Evolutionary conservation across 2,888 invertebrate species (phyloP), one percentile per base, ranked within the genome.

Genomic region (Pristionchus fissidentatus): DNA sequence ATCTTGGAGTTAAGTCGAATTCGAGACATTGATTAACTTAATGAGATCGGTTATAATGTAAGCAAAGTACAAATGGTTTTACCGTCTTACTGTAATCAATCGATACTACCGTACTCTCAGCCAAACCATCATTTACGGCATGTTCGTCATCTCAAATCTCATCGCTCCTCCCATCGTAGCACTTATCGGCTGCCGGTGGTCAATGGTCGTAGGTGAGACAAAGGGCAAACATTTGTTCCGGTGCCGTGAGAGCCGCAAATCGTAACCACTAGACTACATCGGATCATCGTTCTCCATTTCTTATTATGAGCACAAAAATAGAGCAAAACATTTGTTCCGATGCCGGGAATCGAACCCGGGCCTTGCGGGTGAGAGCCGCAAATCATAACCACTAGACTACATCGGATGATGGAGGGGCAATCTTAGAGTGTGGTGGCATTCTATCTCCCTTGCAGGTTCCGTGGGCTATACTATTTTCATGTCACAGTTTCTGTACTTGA

Each of bases 241-340:
- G 78, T 87, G 88, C 88, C 87, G 88, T 88, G 88, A 88, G 88
- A 88, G 88, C 88, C 88, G 79, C 85, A 85, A 88, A 88, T 88
- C 87, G 85, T 88, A 88, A 88, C 88, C 88, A 88, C 88, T 88
- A 88, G 88, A 88, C 87, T 85, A 87, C 86, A 86, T 83, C 84
- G 84, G 83, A 84, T 80, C 4, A 55, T n/a, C 22, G 55, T 55
- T 13, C 8, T 55, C 55, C 22, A 19, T n/a, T 55, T 15, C 7
- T 46, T n/a, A n/a, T n/a, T n/a, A n/a, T n/a, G n/a, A n/a, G n/a
- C n/a, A n/a, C n/a, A n/a, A n/a, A n/a, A n/a, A n/a, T n/a, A n/a
- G n/a, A n/a, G n/a, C n/a, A n/a, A n/a, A n/a, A n/a, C n/a, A n/a
- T n/a, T n/a, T n/a, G n/a, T n/a, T n/a, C n/a, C n/a, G n/a, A n/a